Evolutionary conservation across 1,140 invertebrate genomes (phyloP).

Genomic region (Atta cephalotes): DNA sequence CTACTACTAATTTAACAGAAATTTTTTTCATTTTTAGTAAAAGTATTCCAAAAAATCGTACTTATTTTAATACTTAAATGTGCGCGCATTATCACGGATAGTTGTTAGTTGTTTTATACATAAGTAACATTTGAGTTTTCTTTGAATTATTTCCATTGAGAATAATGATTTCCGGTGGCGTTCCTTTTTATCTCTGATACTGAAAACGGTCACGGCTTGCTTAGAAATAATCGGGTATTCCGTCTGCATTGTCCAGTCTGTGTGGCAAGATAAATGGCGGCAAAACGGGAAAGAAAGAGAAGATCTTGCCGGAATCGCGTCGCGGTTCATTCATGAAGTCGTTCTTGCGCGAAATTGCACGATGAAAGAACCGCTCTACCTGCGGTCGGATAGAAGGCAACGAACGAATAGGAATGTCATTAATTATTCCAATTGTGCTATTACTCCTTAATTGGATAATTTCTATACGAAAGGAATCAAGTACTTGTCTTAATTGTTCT

Average conservation of each 20-base stretch:
- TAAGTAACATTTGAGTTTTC: conserved; percentile 75
- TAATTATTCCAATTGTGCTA: conserved; percentile 75
- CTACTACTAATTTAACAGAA: too few relatives aligned
- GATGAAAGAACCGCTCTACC: conserved; percentile 66
- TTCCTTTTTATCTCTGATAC: conserved; percentile 73
- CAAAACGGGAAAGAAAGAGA: conserved; percentile 36
- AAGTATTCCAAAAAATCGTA: too few relatives aligned
- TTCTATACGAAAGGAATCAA: conserved; percentile 61
- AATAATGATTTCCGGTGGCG: conserved; percentile 83
- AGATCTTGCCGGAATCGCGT: conserved; percentile 66
- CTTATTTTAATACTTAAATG: too few relatives aligned
- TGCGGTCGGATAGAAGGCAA: conserved; percentile 59
- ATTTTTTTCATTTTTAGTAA: too few relatives aligned
- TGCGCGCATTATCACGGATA: neutral
- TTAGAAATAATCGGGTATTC: conserved; percentile 80
- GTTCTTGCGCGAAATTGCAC: conserved; percentile 71
- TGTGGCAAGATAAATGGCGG: conserved; percentile 13
- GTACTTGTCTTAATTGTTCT: neutral
- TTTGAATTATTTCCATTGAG: conserved; percentile 70
- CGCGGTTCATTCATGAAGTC: conserved; percentile 80
- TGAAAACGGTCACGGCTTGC: conserved; percentile 26
- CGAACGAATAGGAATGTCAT: conserved; percentile 71
- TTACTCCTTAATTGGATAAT: conserved; percentile 65
- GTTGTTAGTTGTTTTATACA: conserved; percentile 71
- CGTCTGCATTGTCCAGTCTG: conserved; percentile 77